Percentiles rank a stretch among this genome's conserved stretches.
These are phyloP conservation scores for Leptinotarsa undecemlineata DNA, from an alignment of 1,140 invertebrate genomes.

Conservation along the genomic window DNA sequence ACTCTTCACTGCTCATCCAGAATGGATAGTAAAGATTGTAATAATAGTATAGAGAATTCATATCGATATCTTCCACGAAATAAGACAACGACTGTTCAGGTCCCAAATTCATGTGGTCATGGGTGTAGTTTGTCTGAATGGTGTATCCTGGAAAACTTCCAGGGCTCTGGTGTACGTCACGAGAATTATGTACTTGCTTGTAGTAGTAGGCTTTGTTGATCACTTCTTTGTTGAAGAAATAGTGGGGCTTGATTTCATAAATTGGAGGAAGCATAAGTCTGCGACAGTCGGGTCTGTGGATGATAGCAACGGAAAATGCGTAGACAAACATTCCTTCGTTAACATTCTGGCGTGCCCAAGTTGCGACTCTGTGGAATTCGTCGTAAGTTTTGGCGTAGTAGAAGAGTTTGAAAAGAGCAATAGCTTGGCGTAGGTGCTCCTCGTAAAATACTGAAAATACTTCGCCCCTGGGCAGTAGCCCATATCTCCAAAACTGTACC, in stretches of 20 bases:
- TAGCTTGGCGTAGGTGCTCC: slow-evolving; percentile 65
- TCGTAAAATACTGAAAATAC: slow-evolving; percentile 67
- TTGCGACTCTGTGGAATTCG: slow-evolving; percentile 63
- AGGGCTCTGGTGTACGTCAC: slow-evolving; percentile 51
- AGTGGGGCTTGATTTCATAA: slow-evolving; percentile 71
- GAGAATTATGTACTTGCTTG: slow-evolving; percentile 55
- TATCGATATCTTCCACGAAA: slow-evolving; percentile 73
- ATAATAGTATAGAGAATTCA: slow-evolving; percentile 73
- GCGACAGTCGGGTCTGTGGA: slow-evolving; percentile 65
- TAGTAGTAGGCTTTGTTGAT: slow-evolving; percentile 63
- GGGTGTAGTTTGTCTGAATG: slow-evolving; percentile 61
- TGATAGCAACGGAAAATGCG: slow-evolving; percentile 63
- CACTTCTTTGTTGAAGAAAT: slow-evolving; percentile 64
- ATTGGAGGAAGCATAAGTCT: slow-evolving; percentile 65
- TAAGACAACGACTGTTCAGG: slow-evolving; percentile 65
- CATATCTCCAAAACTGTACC: slow-evolving; percentile 58
- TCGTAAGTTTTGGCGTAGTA: slow-evolving; percentile 69
- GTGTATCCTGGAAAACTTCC: slow-evolving; percentile 54
- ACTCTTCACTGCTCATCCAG: slow-evolving; percentile 64
- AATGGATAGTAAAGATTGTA: slow-evolving; percentile 65
- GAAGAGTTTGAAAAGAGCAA: slow-evolving; percentile 68
- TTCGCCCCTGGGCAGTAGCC: slow-evolving; percentile 61
- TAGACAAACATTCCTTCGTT: slow-evolving; percentile 70
- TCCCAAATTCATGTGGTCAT: slow-evolving; percentile 53
- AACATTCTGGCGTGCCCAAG: slow-evolving; percentile 65